A percentile compares a stretch with the other conserved stretches of the same genome.
Conservation (phyloP, 2,113 vertebrate species). For the Dinomys branickii region DNA sequence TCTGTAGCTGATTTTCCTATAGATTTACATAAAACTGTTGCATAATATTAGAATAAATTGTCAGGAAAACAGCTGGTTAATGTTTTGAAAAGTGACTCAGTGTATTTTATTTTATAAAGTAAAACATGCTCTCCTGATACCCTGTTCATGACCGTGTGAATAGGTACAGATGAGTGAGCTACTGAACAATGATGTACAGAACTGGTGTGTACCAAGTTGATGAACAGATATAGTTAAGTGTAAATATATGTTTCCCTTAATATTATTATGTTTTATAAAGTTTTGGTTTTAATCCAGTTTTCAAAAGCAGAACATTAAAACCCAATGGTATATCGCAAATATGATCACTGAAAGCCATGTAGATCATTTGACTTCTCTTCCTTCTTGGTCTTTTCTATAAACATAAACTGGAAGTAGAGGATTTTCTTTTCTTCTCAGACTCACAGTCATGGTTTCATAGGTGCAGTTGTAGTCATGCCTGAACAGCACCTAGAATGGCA, state of each 20-base stretch:
- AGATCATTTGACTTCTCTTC: neutral
- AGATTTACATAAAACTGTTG: neutral
- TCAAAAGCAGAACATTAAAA: neutral
- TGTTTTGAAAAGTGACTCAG: neutral
- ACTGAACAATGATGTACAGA: neutral
- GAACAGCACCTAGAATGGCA: neutral
- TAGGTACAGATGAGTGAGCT: neutral
- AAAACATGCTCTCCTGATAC: neutral
- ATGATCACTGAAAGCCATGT: neutral
- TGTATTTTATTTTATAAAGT: neutral
- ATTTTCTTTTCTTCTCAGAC: neutral
- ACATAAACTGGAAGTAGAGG: neutral
- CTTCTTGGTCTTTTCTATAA: neutral
- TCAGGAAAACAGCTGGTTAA: no score
- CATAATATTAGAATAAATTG: neutral
- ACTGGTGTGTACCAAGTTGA: neutral
- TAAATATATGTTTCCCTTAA: neutral
- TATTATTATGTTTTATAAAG: neutral
- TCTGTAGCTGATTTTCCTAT: neutral
- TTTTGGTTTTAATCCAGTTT: neutral
- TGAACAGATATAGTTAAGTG: neutral
- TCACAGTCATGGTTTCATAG: fast-evolving
- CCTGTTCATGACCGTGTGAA: neutral
- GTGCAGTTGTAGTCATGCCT: neutral
- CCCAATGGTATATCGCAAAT: neutral